Evolutionary conservation across 2,113 vertebrate species (phyloP).

Genomic region (Nerophis ophidion): DNA sequence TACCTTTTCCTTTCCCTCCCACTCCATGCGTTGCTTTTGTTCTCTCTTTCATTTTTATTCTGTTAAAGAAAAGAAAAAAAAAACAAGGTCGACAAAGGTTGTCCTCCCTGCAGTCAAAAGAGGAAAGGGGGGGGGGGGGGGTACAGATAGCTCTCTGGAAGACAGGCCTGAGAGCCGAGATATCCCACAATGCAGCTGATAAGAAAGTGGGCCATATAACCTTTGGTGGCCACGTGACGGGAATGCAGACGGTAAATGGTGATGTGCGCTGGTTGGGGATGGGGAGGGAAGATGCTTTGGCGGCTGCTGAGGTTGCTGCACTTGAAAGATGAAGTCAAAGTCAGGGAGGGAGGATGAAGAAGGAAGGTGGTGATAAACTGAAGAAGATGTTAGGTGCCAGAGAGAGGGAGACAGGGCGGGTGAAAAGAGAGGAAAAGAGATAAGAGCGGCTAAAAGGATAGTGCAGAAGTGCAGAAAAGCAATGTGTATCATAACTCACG

Average conservation of each 20-base stretch:
- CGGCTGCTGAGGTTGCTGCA: conserved; percentile 29
- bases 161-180: conserved; percentile 62
- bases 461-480: conserved; percentile 15
- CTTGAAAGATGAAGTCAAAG: conserved; percentile 72
- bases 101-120: conserved; percentile 63
- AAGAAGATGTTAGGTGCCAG: conserved; percentile 57
- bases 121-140: conserved; percentile 45
- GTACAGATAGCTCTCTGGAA: conserved; percentile 64
- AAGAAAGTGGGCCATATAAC: conserved; percentile 77
- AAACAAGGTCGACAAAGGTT: conserved; percentile 66
- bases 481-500: conserved; percentile 13
- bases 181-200: conserved; percentile 81
- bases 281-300: conserved; percentile 42
- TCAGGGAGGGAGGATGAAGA: conserved; percentile 45
- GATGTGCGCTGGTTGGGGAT: conserved; percentile 45
- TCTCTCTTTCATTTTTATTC: conserved; percentile 66
- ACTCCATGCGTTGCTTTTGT: conserved; percentile 45
- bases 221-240: conserved; percentile 71
- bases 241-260: conserved; percentile 73
- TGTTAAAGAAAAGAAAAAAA: conserved; percentile 57
- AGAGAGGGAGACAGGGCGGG: conserved; percentile 25
- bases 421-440: conserved; percentile 30
- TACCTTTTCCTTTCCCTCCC: conserved; percentile 37
- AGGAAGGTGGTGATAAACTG: conserved; percentile 62
- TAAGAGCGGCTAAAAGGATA: conserved; percentile 30